These are phyloP conservation scores for Oceanodroma tethys DNA, from an alignment of 2,113 vertebrate species.

Conservation along the genomic window DNA sequence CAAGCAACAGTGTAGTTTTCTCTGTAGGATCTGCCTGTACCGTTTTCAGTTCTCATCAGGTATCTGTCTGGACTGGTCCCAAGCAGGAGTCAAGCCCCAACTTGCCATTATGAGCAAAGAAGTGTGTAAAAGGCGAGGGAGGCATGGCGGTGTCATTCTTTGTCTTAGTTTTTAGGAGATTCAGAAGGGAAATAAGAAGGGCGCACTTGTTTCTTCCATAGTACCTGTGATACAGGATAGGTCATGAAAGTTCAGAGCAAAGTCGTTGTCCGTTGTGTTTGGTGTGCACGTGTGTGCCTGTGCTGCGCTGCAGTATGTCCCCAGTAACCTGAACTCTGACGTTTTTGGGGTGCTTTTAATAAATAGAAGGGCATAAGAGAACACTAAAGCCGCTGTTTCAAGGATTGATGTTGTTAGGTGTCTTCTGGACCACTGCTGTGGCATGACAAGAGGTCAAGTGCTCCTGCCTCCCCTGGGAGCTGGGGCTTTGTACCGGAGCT, in stretches of 20 bases:
- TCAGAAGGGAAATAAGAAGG: background rate
- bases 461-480: background rate
- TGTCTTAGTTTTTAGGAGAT: background rate
- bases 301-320: background rate
- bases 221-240: too few relatives aligned
- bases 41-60: background rate
- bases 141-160: background rate
- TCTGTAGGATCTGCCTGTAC: background rate
- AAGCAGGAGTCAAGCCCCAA: background rate
- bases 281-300: rapidly evolving
- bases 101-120: background rate
- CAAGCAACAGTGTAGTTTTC: background rate
- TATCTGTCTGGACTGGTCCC: background rate
- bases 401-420: background rate
- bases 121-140: background rate
- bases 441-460: too few relatives aligned
- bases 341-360: background rate
- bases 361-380: background rate
- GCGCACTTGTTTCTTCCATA: rapidly evolving
- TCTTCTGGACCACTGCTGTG: background rate
- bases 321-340: background rate
- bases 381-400: background rate
- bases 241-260: background rate
- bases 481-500: background rate
- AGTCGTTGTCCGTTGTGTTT: background rate